Evolutionary conservation across 2,797 vertebrate species (phyloP), one percentile per base, ranked within the genome.

Genomic region (Dermochelys coriacea): DNA sequence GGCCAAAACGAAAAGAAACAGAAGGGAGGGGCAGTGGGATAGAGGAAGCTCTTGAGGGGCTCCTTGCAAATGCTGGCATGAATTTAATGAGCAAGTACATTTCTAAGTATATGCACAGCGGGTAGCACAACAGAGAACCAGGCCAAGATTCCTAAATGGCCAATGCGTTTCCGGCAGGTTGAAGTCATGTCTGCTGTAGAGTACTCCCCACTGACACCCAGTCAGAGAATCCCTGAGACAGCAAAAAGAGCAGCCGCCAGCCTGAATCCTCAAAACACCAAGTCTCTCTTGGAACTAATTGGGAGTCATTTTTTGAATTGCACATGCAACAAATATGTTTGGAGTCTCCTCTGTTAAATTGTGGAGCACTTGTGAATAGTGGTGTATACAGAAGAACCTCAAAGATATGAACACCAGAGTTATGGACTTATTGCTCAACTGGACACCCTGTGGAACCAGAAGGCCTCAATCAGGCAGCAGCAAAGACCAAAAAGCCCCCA

Each of bases 21-120:
- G n/a, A 41, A 37, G 37, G 9, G 68, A 37, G 68, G 68, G 68
- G n/a, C n/a, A 41, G 47, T 27, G 71, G 93, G 59, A n/a, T 27
- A 57, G 84, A 90, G 87, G 91, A 93, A 89, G 68, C 52, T 93
- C 89, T 95, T 1, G 0, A 75, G 68, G 78, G 78, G 80, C 45
- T 89, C 49, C 91, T 88, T 75, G 49, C 61, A 88, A 92, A 94
- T 0, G 1, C 91, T 91, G 94, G 87, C 92, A 84, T 5, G 52
- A 91, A 87, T 96, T 95, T 91, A 94, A 95, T 84, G 85, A 96
- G 91, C 89, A 78, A 93, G 81, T 94, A 83, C 84, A 86, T 93
- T 96, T 94, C 91, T 84, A 2, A 5, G 54, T 85, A 49, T 0
- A 0, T 41, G 75, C 83, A 82, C 84, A 93, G 91, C 80, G 95